Evolutionary conservation across 2,888 invertebrate species (phyloP), one percentile per base, ranked within the genome.

Genomic region (Acanthosoma haemorrhoidale): DNA sequence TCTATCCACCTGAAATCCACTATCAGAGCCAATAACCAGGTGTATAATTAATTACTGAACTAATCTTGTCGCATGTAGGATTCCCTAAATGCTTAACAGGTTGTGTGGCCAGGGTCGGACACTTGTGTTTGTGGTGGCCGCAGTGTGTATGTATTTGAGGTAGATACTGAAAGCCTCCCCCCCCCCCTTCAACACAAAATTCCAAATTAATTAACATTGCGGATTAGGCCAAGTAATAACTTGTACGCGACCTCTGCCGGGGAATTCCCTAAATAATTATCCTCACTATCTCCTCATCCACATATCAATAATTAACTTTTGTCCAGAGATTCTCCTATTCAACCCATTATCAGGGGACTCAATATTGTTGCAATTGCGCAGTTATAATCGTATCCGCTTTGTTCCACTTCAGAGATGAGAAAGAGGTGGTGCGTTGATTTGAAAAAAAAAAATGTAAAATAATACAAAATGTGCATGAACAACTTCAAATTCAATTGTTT

Each of bases 171-270:
- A 43, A 43, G 43, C 43, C 11, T 13, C 43, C 11, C 51, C 21
- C 43, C 11, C 51, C 13, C 41, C 41, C 16, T 41, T 25, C 51
- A n/a, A 41, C 51, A 43, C 67, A 69, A 60, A 69, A 60, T 69
- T 60, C 61, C 59, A 59, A 69, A 69, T 69, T 69, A 69, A 69
- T 69, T 69, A 69, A 39, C 43, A 69, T 59, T 61, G 69, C 60
- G 69, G 69, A 69, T 69, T 69, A 60, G 18, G 67, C 32, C 38
- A 36, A 32, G 34, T 69, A 69, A 69, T 69, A 69, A 69, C 68
- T 59, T 36, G 68, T 31, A 31, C 34, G 29, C 25, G 16, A 38
- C 15, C 31, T 39, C 25, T 11, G 15, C 13, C 32, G 21, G 15
- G 16, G 57, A 21, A 66, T 66, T 66, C 31, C 18, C 16, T 21